Base-by-base conservation (phyloP, 1,140 invertebrate genomes). In the Vanessa tameamea region DNA sequence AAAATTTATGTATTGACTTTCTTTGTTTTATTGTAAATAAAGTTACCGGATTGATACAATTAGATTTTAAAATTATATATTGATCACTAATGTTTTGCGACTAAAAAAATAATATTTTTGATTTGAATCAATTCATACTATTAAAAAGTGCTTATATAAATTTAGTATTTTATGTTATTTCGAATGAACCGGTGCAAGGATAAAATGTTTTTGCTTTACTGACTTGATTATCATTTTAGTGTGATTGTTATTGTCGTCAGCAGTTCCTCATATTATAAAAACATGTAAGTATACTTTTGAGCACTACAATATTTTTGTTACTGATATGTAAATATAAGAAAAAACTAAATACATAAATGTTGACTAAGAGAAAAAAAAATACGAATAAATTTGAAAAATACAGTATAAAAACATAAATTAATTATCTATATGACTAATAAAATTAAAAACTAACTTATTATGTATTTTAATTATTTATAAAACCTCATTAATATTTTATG, bases 31-130 rank as follows among this genome's bases (percentile, higher is more conserved):
- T 26, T 57, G 53, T 57, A 64, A 72, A 66, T 72, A 67, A 61
- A 47, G 66, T 72, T 48, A 64, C 48, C 48, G 59, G 57, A 69
- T 64, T 74, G 47, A 53, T 64, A 20, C 50, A 64, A 69, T 74
- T 61, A 11, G 31, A 64, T 69, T 74, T 64, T 12, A 73, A 68
- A 67, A 68, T 37, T 64, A 31, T 47, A 63, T 68, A 73, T 73
- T 73, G 59, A 64, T 69, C 64, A 48, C 59, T 43, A 48, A 31
- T 55, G 47, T 64, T 64, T 72, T 47, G 6, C 11, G 31, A 51
- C 3, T 13, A 47, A 57, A 47, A 68, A 47, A 57, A 23, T 47
- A 59, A 47, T 47, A 14, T 65, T 13, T 37, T 61, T 15, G 26
- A n/a, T 61, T 69, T 13, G 20, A 47, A 53, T 69, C n/a, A 47